A percentile compares a stretch with the other conserved stretches of the same genome.
Conservation (phyloP, 2,888 invertebrate genomes). For the Ornithoptera priamus region DNA sequence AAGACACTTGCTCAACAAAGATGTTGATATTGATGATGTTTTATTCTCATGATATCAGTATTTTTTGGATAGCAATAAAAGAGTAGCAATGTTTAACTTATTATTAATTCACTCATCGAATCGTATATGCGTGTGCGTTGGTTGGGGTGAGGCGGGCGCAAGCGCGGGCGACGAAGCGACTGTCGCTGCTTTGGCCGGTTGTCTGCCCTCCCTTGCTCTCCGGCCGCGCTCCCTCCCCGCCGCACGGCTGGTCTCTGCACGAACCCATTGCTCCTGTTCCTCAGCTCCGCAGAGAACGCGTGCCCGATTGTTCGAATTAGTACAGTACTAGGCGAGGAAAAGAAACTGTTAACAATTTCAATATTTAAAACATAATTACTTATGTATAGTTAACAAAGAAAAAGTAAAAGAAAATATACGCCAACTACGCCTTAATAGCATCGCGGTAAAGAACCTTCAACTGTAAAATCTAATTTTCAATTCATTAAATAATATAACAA, state of each 20-base stretch:
- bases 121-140: slow-evolving; percentile 85
- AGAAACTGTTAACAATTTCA: neutral
- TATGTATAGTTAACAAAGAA: too few relatives aligned
- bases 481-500: too few relatives aligned
- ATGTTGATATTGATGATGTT: too few relatives aligned
- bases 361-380: too few relatives aligned
- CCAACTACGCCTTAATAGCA: too few relatives aligned
- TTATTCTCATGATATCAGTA: too few relatives aligned
- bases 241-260: slow-evolving; percentile 78
- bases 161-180: slow-evolving; percentile 41
- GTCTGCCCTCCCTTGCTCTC: slow-evolving; percentile 30
- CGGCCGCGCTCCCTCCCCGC: slow-evolving; percentile 71
- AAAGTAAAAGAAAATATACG: too few relatives aligned
- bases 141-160: slow-evolving; percentile 80
- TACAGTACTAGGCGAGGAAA: slow-evolving; percentile 51
- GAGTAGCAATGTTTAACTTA: neutral
- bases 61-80: too few relatives aligned
- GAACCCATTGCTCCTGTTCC: slow-evolving; percentile 90
- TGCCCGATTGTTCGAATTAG: slow-evolving; percentile 42
- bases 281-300: slow-evolving; percentile 81
- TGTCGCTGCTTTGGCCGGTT: slow-evolving; percentile 72
- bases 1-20: too few relatives aligned
- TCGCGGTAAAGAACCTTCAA: too few relatives aligned
- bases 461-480: too few relatives aligned
- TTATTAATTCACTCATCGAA: slow-evolving; percentile 79